Base-by-base conservation (phyloP, 2,888 invertebrate species). In the Lucinisca nassula region DNA sequence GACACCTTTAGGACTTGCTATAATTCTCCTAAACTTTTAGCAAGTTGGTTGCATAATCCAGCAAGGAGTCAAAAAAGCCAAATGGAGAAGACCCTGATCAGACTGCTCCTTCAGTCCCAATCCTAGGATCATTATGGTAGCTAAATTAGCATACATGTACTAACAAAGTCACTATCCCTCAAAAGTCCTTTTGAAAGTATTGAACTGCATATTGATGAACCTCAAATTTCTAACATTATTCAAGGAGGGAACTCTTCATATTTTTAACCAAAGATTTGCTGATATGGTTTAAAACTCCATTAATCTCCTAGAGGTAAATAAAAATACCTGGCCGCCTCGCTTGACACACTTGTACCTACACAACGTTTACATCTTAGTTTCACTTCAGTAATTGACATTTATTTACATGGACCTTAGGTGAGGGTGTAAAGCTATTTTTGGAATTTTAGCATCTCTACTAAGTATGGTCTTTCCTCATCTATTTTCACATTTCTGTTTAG, bases 381-480 rank as follows among this genome's bases (percentile, higher is more conserved):
- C 35, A 35, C 67, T 67, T 67, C 17, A 35, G 67, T 35, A 67
- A 67, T 32, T 67, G 67, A 32, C 67, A 67, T 32, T 24, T 35
- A 67, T 67, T 67, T 67, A 67, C 35, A 35, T 35, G 21, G 8
- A 30, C 10, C 30, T 67, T 6, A 35, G 1, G 61, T 61, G 61
- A 61, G 30, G 61, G 61, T 17, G 61, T 61, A 27, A 10, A 21
- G 32, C 30, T 67, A 67, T 67, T 67, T 67, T 67, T 67, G 67
- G 67, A 67, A 30, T 61, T 55, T 67, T 67, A 67, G 67, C 67
- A 67, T 67, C 67, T 67, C 30, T 67, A 8, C 24, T 35, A 10
- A 30, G 67, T 35, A 67, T 67, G 67, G 30, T 32, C 67, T 67
- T 67, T 67, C 35, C 67, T n/a, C n/a, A n/a, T n/a, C n/a, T 45